Conservation (phyloP, 2,888 invertebrate genomes). For the Acanthococcus lagerstroemiae region DNA sequence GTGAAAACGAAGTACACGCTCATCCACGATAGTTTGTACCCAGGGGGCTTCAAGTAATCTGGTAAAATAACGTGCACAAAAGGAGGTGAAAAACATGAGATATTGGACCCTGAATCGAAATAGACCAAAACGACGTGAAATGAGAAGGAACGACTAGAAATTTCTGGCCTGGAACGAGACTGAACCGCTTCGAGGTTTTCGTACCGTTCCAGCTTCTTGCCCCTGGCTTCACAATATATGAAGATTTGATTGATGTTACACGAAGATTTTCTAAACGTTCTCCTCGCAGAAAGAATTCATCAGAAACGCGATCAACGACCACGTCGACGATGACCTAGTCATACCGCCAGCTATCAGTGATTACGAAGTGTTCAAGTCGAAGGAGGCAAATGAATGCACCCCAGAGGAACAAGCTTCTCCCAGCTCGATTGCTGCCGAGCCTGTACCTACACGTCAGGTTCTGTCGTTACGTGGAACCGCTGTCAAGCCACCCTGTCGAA, state of each 20-base stretch:
- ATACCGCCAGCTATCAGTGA: constrained; percentile 7
- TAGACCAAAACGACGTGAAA: too few species aligned
- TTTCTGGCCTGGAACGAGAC: too few species aligned
- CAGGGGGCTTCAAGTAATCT: too few species aligned
- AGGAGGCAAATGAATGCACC: background rate
- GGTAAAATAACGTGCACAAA: too few species aligned
- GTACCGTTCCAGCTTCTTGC: too few species aligned
- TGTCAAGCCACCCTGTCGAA: background rate
- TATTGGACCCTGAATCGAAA: too few species aligned
- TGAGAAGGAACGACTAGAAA: too few species aligned
- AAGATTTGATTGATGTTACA: background rate
- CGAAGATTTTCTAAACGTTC: background rate
- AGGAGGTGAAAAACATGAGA: too few species aligned
- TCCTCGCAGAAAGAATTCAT: constrained; percentile 22
- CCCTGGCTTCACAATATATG: too few species aligned
- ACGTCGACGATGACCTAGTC: background rate
- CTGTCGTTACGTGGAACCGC: background rate
- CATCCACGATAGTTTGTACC: too few species aligned
- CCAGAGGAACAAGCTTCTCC: background rate
- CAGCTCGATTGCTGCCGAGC: background rate
- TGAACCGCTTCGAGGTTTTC: too few species aligned
- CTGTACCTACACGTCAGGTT: constrained; percentile 6
- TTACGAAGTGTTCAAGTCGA: background rate
- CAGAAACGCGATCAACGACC: constrained; percentile 15
- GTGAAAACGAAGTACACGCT: too few species aligned